These are phyloP conservation scores for Suillia variegata DNA, from an alignment of 2,888 invertebrate species.

Conservation along the genomic window DNA sequence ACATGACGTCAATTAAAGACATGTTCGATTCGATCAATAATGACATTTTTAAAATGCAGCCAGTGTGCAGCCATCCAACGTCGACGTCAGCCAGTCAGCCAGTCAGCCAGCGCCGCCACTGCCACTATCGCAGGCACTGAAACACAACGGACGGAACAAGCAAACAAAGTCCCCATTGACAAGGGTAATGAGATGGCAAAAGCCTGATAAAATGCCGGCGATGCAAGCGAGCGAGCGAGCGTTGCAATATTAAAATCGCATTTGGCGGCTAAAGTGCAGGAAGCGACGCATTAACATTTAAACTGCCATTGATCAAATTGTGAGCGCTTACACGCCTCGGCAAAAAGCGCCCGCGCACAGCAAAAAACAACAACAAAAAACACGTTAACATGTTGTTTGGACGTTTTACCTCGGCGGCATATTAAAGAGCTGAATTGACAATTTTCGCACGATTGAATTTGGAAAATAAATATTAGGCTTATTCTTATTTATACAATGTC, in stretches of 20 bases:
- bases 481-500: too few relatives aligned
- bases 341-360: too few relatives aligned
- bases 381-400: too few relatives aligned
- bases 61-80: constrained; percentile 20
- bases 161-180: constrained; percentile 18
- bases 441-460: too few relatives aligned
- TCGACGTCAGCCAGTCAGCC: too few relatives aligned
- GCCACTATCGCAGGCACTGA: background rate
- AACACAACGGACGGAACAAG: background rate
- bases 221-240: too few relatives aligned
- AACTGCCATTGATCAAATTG: constrained; percentile 39
- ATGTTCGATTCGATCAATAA: constrained; percentile 56
- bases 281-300: constrained; percentile 19
- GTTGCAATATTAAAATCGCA: constrained; percentile 38
- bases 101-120: background rate
- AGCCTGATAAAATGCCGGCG: constrained; percentile 47
- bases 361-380: too few relatives aligned
- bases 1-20: constrained; percentile 56
- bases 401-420: too few relatives aligned
- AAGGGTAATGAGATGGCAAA: constrained; percentile 52
- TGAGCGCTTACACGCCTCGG: too few relatives aligned
- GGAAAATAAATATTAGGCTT: too few relatives aligned
- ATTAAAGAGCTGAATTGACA: too few relatives aligned
- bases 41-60: constrained; percentile 48
- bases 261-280: constrained; percentile 32